phyloP scores from a whole-genome alignment of 2,113 vertebrate genomes.

The Anhinga rufa region DNA sequence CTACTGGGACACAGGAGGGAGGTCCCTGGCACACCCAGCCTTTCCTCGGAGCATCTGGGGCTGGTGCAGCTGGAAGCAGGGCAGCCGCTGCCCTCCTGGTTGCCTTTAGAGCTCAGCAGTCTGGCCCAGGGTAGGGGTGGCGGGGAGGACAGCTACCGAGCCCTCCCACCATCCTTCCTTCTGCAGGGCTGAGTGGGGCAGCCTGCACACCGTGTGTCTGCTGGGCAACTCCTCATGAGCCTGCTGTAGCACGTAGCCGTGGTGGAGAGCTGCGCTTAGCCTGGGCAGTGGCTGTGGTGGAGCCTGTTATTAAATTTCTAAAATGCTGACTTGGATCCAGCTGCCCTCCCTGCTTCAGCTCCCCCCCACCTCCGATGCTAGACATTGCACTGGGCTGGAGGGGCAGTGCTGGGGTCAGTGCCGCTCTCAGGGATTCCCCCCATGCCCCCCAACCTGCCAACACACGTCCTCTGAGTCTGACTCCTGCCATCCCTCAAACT shows the following conservation, averaged over 20 bases:
- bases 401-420: not conserved
- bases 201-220: not conserved
- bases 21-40: not conserved
- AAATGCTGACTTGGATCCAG: not conserved
- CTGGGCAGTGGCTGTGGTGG: not conserved
- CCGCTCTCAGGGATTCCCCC: conserved; percentile 24
- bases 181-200: not conserved
- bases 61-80: not conserved
- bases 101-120: not conserved
- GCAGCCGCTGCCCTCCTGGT: not conserved
- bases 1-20: not conserved
- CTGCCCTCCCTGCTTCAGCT: not conserved
- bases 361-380: not conserved
- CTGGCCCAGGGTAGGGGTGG: not conserved
- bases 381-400: not conserved
- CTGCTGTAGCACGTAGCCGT: rapidly evolving
- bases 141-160: not conserved
- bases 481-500: not conserved
- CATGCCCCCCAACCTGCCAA: not conserved
- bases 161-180: not conserved
- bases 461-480: not conserved
- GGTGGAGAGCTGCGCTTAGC: not conserved
- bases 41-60: not conserved
- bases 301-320: rapidly evolving
- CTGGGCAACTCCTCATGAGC: not conserved